A percentile compares a stretch with the other conserved stretches of the same genome.
These are phyloP conservation scores for Channa striata DNA, from an alignment of 2,797 vertebrate genomes.

Conservation along the genomic window DNA sequence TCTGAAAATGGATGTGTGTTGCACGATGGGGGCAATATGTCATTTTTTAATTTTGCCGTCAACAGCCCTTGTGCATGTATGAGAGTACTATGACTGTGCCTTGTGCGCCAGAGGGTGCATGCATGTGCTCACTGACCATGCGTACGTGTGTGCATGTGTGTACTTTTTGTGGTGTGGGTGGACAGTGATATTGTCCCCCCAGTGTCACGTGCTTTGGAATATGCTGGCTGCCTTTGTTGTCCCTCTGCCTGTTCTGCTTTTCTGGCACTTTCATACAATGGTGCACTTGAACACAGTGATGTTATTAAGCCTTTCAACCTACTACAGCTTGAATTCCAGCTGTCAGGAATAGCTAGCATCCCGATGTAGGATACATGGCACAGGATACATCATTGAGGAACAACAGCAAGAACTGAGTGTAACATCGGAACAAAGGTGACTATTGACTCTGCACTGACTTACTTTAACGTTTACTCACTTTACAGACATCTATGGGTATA, in stretches of 20 bases:
- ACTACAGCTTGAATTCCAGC: constrained; percentile 84
- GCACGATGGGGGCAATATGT: constrained; percentile 49
- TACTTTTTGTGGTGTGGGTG: constrained; percentile 79
- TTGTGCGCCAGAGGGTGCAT: constrained; percentile 51
- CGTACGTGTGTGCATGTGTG: constrained; percentile 56
- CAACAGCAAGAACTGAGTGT: constrained; percentile 64
- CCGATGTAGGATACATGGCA: constrained; percentile 82
- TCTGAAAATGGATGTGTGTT: constrained; percentile 42
- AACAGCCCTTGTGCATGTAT: constrained; percentile 52
- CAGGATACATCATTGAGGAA: constrained; percentile 71
- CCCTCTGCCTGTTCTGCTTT: constrained; percentile 85
- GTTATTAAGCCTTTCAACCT: constrained; percentile 85
- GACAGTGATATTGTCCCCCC: constrained; percentile 82
- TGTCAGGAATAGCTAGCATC: constrained; percentile 78
- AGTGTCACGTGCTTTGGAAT: constrained; percentile 86
- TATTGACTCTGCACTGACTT: constrained; percentile 24
- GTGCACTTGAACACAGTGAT: constrained; percentile 83
- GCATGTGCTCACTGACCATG: constrained; percentile 52
- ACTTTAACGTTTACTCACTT: constrained; percentile 6
- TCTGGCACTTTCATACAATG: constrained; percentile 91
- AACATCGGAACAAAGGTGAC: constrained; percentile 75
- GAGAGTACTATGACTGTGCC: constrained; percentile 26
- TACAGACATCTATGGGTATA: constrained; percentile 18
- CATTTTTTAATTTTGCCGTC: constrained; percentile 41
- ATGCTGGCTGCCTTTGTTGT: constrained; percentile 88